These are phyloP conservation scores for Cebidichthys violaceus DNA, from an alignment of 2,113 vertebrate species.

Conservation along the genomic window DNA sequence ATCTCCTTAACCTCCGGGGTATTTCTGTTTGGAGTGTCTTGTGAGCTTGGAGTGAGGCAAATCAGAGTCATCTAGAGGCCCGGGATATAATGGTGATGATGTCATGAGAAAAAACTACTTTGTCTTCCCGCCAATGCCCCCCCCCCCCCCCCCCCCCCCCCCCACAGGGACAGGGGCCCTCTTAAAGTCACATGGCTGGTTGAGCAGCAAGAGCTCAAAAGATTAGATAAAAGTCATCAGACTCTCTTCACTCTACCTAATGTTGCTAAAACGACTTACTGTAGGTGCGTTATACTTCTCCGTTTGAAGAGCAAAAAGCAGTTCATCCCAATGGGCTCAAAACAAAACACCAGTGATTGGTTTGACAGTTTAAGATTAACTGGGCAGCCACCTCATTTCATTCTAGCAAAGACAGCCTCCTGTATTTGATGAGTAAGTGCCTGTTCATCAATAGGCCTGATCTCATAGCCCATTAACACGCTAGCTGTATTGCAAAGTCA, in stretches of 20 bases:
- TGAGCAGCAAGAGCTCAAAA: slow-evolving; percentile 47
- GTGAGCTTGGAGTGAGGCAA: slow-evolving; percentile 6
- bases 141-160: background rate
- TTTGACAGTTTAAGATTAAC: background rate
- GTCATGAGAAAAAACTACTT: slow-evolving; percentile 53
- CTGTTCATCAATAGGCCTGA: slow-evolving; percentile 12
- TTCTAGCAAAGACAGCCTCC: background rate
- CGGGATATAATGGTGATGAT: slow-evolving; percentile 38
- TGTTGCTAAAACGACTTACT: background rate
- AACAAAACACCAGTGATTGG: background rate
- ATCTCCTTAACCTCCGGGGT: background rate
- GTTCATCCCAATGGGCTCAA: background rate
- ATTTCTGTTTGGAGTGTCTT: slow-evolving; percentile 8
- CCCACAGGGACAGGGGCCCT: slow-evolving; percentile 23
- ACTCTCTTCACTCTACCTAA: slow-evolving; percentile 5
- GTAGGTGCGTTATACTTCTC: background rate
- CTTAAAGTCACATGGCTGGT: slow-evolving; percentile 41
- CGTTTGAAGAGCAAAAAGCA: background rate
- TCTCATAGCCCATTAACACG: slow-evolving; percentile 33
- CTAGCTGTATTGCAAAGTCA: slow-evolving; percentile 37
- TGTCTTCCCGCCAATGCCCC: slow-evolving; percentile 23
- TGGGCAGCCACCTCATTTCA: background rate
- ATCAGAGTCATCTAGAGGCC: slow-evolving; percentile 21
- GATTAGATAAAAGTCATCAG: slow-evolving; percentile 52
- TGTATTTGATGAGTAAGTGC: slow-evolving; percentile 28